Evolutionary conservation across 2,888 invertebrate genomes (phyloP), one percentile per base, ranked within the genome.

Genomic region (Yponomeuta plumbellus): DNA sequence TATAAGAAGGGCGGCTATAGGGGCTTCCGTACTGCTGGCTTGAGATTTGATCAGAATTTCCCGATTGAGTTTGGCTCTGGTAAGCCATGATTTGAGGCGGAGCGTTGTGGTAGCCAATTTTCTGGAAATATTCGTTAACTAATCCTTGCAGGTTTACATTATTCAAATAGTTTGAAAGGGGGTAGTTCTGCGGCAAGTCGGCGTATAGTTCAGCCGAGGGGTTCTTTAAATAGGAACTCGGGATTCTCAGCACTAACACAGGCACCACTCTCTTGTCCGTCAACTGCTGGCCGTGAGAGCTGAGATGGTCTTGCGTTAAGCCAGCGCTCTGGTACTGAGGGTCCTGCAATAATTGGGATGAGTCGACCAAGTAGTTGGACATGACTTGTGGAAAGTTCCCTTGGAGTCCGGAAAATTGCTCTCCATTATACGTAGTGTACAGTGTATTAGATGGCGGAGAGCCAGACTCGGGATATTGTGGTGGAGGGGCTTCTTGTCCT

Each of bases 181-280:
- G 93, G 74, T 93, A 92, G 70, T 86, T 88, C 58, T 91, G 84
- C 1, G 93, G 93, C 67, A 93, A 76, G 72, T 92, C 92, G 0
- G 93, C 89, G 74, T 93, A 92, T 1, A 93, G 72, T 70, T 91
- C 92, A 34, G 90, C 89, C 10, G 88, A 80, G 0, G 92, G 91
- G 73, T 92, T 92, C 64, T 84, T 85, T 0, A 93, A 74, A 67
- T 92, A 93, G 6, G 92, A 92, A 68, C 92, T 93, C 61, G 92
- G 93, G 56, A 93, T 90, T 75, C 92, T 86, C 57, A 93, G 74
- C 22, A 93, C 92, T 69, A 93, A 81, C 17, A 93, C 93, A 8
- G 93, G 93, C 6, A 93, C 92, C 2, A 92, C 90, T 73, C 86
- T 83, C 17, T 52, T 52, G 44, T 52, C 17, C 44, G 44, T 17